Conservation (phyloP, 1,140 invertebrate species). For the Trichonephila clavipes region DNA sequence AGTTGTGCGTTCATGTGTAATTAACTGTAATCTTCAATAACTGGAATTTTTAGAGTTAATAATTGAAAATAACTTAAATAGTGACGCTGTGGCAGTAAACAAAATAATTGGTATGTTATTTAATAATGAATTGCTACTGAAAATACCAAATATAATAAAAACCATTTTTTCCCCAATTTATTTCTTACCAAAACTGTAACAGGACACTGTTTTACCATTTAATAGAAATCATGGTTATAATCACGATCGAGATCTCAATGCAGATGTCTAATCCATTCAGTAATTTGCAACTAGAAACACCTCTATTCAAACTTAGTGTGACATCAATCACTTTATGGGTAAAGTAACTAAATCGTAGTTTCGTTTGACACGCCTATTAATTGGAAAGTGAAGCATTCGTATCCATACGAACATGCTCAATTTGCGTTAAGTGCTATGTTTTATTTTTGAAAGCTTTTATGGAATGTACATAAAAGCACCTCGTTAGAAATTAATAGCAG, state of each 20-base stretch:
- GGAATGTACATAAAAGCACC: background rate
- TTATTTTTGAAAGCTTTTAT: background rate
- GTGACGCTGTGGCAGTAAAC: too few species aligned
- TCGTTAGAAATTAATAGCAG: background rate
- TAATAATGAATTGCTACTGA: too few species aligned
- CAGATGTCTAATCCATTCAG: slow-evolving; percentile 7
- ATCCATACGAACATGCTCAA: background rate
- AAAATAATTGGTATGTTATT: too few species aligned
- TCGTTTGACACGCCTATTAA: slow-evolving; percentile 34
- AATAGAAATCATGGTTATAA: background rate
- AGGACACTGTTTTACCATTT: background rate
- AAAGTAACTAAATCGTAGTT: slow-evolving; percentile 31
- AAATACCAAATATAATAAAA: background rate
- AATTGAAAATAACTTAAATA: too few species aligned
- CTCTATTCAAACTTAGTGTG: background rate
- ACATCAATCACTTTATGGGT: background rate
- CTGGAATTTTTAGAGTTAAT: too few species aligned
- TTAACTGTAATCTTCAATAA: too few species aligned
- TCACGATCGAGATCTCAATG: background rate
- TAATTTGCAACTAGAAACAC: slow-evolving; percentile 21
- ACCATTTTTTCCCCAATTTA: background rate
- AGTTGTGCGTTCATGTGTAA: too few species aligned
- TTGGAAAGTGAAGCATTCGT: background rate
- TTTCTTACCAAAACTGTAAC: background rate
- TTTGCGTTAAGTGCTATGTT: background rate